Conservation (phyloP, 2,113 vertebrate species). For the Sinocyclocheilus grahami region DNA sequence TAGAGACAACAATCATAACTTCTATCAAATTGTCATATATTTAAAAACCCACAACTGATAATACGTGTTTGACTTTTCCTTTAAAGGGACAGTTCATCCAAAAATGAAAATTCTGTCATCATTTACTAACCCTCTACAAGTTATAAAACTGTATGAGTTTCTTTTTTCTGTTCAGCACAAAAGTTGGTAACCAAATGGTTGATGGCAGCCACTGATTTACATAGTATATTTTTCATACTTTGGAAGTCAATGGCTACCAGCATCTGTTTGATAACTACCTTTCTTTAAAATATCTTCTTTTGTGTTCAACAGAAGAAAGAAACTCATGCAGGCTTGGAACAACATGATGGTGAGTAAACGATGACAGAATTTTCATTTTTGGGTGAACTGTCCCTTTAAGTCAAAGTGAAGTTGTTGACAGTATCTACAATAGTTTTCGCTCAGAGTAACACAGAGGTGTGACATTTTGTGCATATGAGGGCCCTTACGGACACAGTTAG, state of each 20-base stretch:
- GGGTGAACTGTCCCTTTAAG: neutral
- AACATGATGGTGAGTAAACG: neutral
- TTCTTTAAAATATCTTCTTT: no score
- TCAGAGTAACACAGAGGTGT: neutral
- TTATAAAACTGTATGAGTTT: neutral
- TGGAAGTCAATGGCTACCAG: no score
- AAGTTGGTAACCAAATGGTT: neutral
- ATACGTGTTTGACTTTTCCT: neutral
- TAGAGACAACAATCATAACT: neutral
- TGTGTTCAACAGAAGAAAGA: neutral
- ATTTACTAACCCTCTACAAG: neutral
- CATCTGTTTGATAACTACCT: no score
- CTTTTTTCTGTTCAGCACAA: neutral
- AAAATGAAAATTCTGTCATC: neutral
- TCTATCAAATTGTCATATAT: neutral
- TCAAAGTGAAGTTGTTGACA: neutral
- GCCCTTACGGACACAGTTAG: neutral
- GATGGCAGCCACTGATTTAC: no score
- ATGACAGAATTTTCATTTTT: neutral
- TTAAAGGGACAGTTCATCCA: neutral
- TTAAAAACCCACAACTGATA: neutral
- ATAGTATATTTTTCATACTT: no score
- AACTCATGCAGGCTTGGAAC: neutral
- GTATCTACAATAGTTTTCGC: neutral
- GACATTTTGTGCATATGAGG: slow-evolving; percentile 27